Percentiles rank a stretch among this genome's conserved stretches.
Conservation (phyloP, 2,113 vertebrate genomes). For the Pedionomus torquatus region DNA sequence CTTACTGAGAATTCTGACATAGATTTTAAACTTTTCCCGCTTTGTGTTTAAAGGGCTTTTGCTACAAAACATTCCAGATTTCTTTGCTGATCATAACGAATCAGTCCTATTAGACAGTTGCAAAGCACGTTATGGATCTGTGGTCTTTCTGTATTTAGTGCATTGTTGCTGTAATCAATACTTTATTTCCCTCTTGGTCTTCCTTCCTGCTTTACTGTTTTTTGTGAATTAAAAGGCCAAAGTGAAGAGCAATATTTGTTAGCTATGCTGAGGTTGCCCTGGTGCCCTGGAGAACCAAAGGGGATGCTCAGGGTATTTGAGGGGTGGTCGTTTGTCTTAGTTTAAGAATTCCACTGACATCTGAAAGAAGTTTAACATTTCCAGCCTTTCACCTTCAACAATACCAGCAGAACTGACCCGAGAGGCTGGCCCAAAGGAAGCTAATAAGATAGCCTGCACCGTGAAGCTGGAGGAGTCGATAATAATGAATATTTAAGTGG, state of each 20-base stretch:
- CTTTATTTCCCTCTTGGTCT: neutral
- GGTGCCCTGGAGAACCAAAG: neutral
- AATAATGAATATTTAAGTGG: conserved; percentile 55
- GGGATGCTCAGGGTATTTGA: neutral
- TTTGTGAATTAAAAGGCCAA: neutral
- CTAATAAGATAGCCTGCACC: neutral
- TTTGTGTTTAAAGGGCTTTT: neutral
- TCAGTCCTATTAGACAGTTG: neutral
- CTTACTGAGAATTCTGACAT: neutral
- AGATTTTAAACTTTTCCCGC: neutral
- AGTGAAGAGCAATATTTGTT: neutral
- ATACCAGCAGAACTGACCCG: neutral
- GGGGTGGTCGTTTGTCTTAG: neutral
- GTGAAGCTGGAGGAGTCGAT: conserved; percentile 1
- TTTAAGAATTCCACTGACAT: neutral
- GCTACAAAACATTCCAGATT: neutral
- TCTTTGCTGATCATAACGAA: neutral
- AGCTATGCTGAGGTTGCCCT: neutral
- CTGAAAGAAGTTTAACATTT: neutral
- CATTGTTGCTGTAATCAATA: neutral
- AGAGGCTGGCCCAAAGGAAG: neutral
- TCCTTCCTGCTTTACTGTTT: neutral
- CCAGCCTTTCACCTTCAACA: neutral
- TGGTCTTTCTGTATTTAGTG: neutral
- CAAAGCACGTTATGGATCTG: neutral